A percentile compares a stretch with the other conserved stretches of the same genome.
Conservation (phyloP, 64 coral and sea anemone genomes). For the Pocillopora damicornis region DNA sequence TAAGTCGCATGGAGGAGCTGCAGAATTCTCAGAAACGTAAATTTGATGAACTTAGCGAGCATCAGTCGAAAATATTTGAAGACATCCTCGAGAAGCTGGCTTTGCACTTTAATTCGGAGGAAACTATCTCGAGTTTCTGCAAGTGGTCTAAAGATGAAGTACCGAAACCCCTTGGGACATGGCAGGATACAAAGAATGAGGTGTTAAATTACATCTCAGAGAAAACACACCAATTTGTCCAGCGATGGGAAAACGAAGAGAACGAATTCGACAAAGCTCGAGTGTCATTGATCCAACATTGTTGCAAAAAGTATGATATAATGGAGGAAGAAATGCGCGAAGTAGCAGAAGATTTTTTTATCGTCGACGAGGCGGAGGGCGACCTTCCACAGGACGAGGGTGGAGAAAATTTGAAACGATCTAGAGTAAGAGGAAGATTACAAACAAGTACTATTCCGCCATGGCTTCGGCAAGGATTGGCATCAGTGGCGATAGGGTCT, state of each 20-base stretch:
- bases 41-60: background rate
- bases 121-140: background rate
- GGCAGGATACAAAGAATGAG: background rate
- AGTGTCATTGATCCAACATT: background rate
- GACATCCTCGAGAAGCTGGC: background rate
- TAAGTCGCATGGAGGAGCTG: background rate
- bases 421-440: background rate
- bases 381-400: background rate
- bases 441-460: background rate
- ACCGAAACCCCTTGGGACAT: background rate
- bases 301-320: background rate
- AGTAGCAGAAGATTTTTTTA: background rate
- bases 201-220: background rate
- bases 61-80: background rate
- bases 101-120: background rate
- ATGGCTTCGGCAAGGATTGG: conserved; percentile 14
- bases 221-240: background rate
- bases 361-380: background rate
- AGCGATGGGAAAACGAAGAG: background rate
- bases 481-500: conserved; percentile 1
- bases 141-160: background rate
- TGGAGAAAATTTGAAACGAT: too few relatives aligned
- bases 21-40: background rate
- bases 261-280: conserved; percentile 1
- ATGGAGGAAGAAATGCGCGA: conserved; percentile 3